Conservation (phyloP, 2,888 invertebrate genomes). For the Idaea dimidiata region DNA sequence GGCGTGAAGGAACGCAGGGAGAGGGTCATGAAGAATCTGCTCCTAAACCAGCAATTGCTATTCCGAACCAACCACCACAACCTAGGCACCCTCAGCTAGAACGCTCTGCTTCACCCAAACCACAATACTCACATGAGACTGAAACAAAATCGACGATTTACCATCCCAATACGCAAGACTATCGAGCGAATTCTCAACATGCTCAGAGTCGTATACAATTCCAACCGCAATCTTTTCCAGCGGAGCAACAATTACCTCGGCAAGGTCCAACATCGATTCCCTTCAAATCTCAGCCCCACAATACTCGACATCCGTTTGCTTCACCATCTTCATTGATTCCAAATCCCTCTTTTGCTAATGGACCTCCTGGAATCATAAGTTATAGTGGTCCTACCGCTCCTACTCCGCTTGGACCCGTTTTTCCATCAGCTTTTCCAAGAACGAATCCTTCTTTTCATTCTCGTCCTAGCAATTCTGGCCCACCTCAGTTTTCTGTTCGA, state of each 20-base stretch:
- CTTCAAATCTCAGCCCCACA: constrained; percentile 58
- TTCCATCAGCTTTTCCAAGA: constrained; percentile 58
- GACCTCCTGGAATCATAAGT: constrained; percentile 50
- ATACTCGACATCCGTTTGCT: constrained; percentile 57
- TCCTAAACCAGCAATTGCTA: constrained; percentile 82
- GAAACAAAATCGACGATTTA: constrained; percentile 43
- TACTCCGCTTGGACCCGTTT: constrained; percentile 55
- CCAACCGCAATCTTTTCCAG: constrained; percentile 63
- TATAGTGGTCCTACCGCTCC: constrained; percentile 58
- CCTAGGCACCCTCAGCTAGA: constrained; percentile 47
- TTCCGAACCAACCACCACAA: constrained; percentile 60
- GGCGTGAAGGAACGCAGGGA: constrained; percentile 53
- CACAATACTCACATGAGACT: constrained; percentile 45
- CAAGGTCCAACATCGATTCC: constrained; percentile 65
- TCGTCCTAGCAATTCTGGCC: constrained; percentile 45
- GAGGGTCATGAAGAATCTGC: constrained; percentile 83
- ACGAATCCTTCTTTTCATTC: constrained; percentile 57
- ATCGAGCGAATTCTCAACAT: constrained; percentile 53
- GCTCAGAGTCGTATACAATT: constrained; percentile 73
- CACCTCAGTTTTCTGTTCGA: constrained; percentile 53
- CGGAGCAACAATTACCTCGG: constrained; percentile 69
- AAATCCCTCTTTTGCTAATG: constrained; percentile 53
- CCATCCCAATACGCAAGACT: constrained; percentile 46
- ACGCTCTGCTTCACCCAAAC: constrained; percentile 53
- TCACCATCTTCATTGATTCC: constrained; percentile 50